Evolutionary conservation across 2,113 vertebrate species (phyloP).

Genomic region (Etheostoma spectabile): DNA sequence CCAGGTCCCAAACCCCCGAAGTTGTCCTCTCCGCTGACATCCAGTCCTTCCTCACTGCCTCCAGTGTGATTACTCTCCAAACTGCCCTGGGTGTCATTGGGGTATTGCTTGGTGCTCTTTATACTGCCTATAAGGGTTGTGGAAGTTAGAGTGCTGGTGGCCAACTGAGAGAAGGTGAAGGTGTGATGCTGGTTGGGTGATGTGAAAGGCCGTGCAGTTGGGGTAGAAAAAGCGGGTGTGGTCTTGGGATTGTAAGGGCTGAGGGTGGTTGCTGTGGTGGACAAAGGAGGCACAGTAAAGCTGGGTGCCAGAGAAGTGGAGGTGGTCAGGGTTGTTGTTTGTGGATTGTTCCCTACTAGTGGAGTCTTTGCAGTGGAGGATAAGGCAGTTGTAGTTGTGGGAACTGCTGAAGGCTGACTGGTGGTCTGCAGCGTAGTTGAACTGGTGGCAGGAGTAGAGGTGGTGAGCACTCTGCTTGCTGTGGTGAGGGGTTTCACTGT

Average conservation of each 20-base stretch:
- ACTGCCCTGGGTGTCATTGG: conserved; percentile 87
- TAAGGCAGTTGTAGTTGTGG: not conserved
- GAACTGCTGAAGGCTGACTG: not conserved
- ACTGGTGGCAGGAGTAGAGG: not conserved
- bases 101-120: conserved; percentile 83
- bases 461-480: not conserved
- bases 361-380: conserved; percentile 23
- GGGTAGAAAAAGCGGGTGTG: not conserved
- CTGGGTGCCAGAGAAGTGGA: conserved; percentile 9
- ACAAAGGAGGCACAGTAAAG: conserved; percentile 15
- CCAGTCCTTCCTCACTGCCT: conserved; percentile 36
- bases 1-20: conserved; percentile 27
- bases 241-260: not conserved
- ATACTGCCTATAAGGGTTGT: conserved; percentile 49
- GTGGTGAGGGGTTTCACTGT: conserved; percentile 24
- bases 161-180: not conserved
- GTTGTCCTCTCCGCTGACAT: conserved; percentile 38
- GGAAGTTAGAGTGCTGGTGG: conserved; percentile 38
- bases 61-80: conserved; percentile 83
- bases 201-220: conserved; percentile 4
- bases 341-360: not conserved
- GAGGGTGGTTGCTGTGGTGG: conserved; percentile 6
- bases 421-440: conserved; percentile 1
- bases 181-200: not conserved
- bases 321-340: conserved; percentile 2